phyloP scores from a whole-genome alignment of 2,888 invertebrate genomes.

The Drosophila peninsularis region DNA sequence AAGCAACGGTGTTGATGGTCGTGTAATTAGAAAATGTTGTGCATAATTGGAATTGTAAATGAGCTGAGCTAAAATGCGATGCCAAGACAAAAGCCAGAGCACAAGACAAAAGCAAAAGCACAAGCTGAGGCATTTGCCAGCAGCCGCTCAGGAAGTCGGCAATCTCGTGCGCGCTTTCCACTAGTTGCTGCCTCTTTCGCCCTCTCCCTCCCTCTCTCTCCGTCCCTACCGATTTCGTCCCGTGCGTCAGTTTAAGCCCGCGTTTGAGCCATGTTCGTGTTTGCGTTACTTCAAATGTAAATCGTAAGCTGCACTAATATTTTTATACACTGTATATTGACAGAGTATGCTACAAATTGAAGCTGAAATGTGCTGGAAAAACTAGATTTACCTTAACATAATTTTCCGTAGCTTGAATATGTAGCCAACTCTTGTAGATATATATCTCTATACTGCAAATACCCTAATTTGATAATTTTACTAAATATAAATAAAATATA shows the following conservation, averaged over 20 bases:
- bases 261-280: slow-evolving; percentile 57
- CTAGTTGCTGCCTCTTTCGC: slow-evolving; percentile 4
- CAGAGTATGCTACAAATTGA: background rate
- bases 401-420: no score
- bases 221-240: background rate
- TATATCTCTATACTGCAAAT: no score
- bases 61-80: slow-evolving; percentile 53
- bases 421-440: no score
- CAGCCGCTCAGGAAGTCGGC: slow-evolving; percentile 69
- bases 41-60: slow-evolving; percentile 82
- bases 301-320: slow-evolving; percentile 61
- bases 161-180: slow-evolving; percentile 68
- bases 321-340: slow-evolving; percentile 8
- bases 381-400: no score
- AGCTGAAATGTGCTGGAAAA: background rate
- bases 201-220: background rate
- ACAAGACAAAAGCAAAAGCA: slow-evolving; percentile 10
- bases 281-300: slow-evolving; percentile 73
- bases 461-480: no score
- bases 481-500: no score
- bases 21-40: slow-evolving; percentile 81
- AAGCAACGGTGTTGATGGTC: slow-evolving; percentile 68
- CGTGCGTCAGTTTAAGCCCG: slow-evolving; percentile 1
- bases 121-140: slow-evolving; percentile 21
- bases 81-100: slow-evolving; percentile 14